A percentile compares a stretch with the other conserved stretches of the same genome.
Conservation (phyloP, 2,113 vertebrate species). For the Antechinus stuartii region DNA sequence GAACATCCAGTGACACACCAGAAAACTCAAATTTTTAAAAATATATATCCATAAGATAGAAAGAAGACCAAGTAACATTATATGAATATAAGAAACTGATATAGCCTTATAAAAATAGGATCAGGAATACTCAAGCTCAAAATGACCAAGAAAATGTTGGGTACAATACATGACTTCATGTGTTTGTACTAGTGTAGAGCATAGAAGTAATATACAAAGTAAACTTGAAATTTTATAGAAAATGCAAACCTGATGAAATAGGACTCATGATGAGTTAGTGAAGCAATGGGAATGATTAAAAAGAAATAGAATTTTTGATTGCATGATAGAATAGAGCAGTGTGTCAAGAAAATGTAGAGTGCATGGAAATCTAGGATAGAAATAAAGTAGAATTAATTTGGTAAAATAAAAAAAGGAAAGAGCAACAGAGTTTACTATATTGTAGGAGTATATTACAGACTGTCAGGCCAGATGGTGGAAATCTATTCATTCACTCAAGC, state of each 20-base stretch:
- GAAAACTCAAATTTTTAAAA: not conserved
- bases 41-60: not conserved
- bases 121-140: not conserved
- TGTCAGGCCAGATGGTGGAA: not conserved
- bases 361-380: not conserved
- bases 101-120: not conserved
- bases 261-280: not conserved
- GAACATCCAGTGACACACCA: not conserved
- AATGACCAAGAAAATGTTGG: not conserved
- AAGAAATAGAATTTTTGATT: not conserved
- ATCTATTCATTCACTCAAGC: slow-evolving; percentile 3
- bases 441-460: not conserved
- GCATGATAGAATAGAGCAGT: not conserved
- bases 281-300: not conserved
- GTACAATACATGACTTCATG: not conserved
- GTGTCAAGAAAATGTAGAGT: not conserved
- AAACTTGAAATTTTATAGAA: not conserved
- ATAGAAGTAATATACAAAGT: not conserved
- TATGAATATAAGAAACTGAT: not conserved
- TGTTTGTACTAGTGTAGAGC: not conserved
- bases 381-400: not conserved
- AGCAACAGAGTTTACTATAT: not conserved
- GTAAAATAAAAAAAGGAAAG: not conserved
- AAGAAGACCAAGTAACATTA: not conserved
- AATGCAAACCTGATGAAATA: not conserved